phyloP scores from a whole-genome alignment of 2,113 vertebrate species.

The Ifrita kowaldi region DNA sequence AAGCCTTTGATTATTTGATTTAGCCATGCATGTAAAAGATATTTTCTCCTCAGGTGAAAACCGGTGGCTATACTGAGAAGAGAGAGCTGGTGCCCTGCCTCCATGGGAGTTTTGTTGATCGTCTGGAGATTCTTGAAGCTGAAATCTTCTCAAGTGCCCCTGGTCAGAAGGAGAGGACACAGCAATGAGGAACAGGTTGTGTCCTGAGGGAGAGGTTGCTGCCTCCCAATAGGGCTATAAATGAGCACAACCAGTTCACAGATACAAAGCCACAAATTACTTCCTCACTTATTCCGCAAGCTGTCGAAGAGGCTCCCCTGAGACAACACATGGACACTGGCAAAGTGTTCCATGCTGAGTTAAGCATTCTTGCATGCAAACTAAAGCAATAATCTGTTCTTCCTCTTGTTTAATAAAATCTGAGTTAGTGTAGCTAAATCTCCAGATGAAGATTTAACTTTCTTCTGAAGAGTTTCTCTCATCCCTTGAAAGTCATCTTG shows the following conservation, averaged over 20 bases:
- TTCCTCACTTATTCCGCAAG: not conserved
- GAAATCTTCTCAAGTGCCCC: not conserved
- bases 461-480: not conserved
- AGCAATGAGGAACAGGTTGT: not conserved
- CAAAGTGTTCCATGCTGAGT: not conserved
- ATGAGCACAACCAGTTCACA: not conserved
- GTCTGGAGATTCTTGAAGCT: not conserved
- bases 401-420: not conserved
- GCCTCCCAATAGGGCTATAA: not conserved
- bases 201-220: not conserved
- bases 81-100: not conserved
- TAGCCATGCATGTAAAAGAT: not conserved
- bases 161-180: not conserved
- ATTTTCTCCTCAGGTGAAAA: not conserved
- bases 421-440: not conserved
- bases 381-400: not conserved
- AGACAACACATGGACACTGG: not conserved
- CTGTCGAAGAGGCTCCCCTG: not conserved
- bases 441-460: not conserved
- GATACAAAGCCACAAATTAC: not conserved
- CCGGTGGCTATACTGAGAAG: rapidly evolving
- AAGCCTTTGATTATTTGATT: not conserved
- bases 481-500: not conserved
- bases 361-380: not conserved
- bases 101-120: not conserved